These are phyloP conservation scores for Coreius guichenoti DNA, from an alignment of 2,797 vertebrate species.

Conservation along the genomic window DNA sequence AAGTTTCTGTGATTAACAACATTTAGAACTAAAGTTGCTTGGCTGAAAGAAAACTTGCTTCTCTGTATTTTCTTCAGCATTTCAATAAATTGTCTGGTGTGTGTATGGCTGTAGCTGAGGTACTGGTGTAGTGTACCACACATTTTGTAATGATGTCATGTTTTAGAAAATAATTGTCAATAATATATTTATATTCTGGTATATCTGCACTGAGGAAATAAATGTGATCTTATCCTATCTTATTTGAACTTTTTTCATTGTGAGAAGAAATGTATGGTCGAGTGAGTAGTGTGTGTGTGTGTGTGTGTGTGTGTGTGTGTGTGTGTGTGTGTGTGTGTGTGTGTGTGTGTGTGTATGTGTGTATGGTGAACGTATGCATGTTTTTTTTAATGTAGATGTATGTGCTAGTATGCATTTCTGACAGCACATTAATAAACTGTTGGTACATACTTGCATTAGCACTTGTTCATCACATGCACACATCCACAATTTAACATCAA, in stretches of 20 bases:
- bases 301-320: conserved; percentile 37
- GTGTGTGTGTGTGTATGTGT: conserved; percentile 37
- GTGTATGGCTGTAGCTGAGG: conserved; percentile 60
- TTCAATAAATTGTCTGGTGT: conserved; percentile 16
- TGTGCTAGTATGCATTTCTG: background rate
- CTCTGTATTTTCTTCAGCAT: conserved; percentile 27
- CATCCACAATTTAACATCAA: background rate
- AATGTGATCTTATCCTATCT: conserved; percentile 67
- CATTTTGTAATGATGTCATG: conserved; percentile 62
- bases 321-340: background rate
- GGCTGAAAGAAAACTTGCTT: conserved; percentile 37
- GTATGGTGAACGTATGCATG: background rate
- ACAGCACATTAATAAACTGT: background rate
- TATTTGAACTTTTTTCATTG: conserved; percentile 39
- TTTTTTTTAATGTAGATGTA: conserved; percentile 24
- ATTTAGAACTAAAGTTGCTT: conserved; percentile 25
- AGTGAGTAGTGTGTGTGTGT: background rate
- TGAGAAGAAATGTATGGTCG: background rate
- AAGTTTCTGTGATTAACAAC: conserved; percentile 14
- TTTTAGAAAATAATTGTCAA: conserved; percentile 62
- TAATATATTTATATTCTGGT: conserved; percentile 69
- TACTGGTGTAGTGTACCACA: conserved; percentile 59
- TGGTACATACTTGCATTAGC: background rate
- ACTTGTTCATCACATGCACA: background rate
- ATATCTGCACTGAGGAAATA: conserved; percentile 76